Evolutionary conservation across 1,140 invertebrate species (phyloP).

Genomic region (Calephelis nemesis): DNA sequence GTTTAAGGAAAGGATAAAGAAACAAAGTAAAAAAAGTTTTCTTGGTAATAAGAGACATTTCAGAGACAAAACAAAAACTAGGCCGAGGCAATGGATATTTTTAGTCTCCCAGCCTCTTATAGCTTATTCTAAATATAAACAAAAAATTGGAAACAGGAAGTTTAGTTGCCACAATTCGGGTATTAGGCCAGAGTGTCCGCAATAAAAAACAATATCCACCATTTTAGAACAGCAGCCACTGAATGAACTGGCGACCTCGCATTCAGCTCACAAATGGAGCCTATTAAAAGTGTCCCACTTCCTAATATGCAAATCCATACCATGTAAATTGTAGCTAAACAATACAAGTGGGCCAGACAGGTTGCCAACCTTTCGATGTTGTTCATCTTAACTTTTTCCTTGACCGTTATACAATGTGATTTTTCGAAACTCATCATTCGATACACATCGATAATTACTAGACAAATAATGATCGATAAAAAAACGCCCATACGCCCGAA

Average conservation of each 20-base stretch:
- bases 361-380: conserved; percentile 24
- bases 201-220: conserved; percentile 32
- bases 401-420: neutral
- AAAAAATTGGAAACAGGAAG: conserved; percentile 26
- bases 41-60: too few species aligned
- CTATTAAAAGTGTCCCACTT: conserved; percentile 66
- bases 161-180: conserved; percentile 30
- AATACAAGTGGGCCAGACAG: conserved; percentile 58
- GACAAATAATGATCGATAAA: too few species aligned
- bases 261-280: conserved; percentile 50
- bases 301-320: conserved; percentile 69
- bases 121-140: neutral
- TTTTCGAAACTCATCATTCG: too few species aligned
- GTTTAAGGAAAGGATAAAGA: too few species aligned
- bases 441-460: too few species aligned
- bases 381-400: neutral
- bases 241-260: conserved; percentile 49
- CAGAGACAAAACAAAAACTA: too few species aligned
- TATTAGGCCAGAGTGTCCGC: conserved; percentile 30
- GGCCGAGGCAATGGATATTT: neutral
- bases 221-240: conserved; percentile 30
- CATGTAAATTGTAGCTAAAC: conserved; percentile 63
- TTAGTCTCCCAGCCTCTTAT: neutral
- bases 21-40: too few species aligned
- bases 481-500: too few species aligned